phyloP scores from a whole-genome alignment of 64 coral and sea anemone species.

The Dendronephthya gigantea region DNA sequence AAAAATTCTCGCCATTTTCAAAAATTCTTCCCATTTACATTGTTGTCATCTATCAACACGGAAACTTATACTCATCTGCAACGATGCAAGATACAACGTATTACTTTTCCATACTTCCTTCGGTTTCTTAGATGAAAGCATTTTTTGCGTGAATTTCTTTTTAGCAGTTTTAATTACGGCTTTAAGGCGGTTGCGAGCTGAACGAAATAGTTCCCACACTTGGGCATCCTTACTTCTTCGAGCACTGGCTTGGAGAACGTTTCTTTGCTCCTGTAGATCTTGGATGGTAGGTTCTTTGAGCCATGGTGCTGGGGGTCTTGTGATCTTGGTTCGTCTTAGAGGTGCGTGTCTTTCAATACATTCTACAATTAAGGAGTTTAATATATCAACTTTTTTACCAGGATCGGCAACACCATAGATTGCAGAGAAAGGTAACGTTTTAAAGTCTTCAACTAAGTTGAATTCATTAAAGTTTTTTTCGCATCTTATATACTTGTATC shows the following conservation, averaged over 20 bases:
- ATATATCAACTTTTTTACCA: not conserved
- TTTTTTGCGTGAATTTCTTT: too few species aligned
- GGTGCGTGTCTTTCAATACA: not conserved
- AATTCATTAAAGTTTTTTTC: not conserved
- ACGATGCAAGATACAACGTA: too few species aligned
- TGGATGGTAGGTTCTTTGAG: not conserved
- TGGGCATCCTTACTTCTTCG: not conserved
- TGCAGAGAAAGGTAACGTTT: not conserved
- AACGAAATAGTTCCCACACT: too few species aligned
- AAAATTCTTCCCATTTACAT: too few species aligned
- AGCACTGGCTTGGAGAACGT: not conserved
- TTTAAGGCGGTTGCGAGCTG: too few species aligned
- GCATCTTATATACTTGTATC: constrained; percentile 19
- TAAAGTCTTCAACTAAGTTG: not conserved
- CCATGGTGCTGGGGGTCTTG: not conserved
- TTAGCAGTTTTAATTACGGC: too few species aligned
- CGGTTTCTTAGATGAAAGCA: too few species aligned
- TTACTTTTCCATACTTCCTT: too few species aligned
- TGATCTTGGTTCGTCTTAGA: not conserved
- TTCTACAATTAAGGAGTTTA: not conserved
- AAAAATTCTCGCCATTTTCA: too few species aligned
- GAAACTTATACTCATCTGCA: too few species aligned
- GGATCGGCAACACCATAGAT: not conserved
- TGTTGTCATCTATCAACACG: too few species aligned
- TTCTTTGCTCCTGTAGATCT: not conserved